Percentiles rank a stretch among this genome's conserved stretches.
Conservation (phyloP, 1,140 invertebrate species). For the Sitophilus oryzae region DNA sequence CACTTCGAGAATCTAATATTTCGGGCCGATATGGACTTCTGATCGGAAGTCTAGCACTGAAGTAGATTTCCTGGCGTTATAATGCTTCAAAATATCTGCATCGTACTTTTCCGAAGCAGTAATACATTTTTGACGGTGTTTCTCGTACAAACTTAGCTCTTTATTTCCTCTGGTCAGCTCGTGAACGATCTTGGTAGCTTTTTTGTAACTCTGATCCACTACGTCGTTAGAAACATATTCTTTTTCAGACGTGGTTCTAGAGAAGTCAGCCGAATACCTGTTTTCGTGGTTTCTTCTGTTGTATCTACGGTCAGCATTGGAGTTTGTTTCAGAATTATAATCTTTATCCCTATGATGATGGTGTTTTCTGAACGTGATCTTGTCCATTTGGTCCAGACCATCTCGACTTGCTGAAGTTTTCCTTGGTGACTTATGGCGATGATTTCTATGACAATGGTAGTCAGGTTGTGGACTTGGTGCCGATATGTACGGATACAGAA, state of each 20-base stretch:
- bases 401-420: slow-evolving; percentile 44
- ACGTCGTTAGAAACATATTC: slow-evolving; percentile 26
- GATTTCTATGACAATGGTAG: slow-evolving; percentile 39
- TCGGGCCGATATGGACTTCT: slow-evolving; percentile 39
- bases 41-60: slow-evolving; percentile 42
- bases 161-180: slow-evolving; percentile 39
- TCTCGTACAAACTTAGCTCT: slow-evolving; percentile 37
- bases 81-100: slow-evolving; percentile 39
- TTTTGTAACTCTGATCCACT: slow-evolving; percentile 42
- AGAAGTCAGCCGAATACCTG: slow-evolving; percentile 25
- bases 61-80: slow-evolving; percentile 41
- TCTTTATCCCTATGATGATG: slow-evolving; percentile 42
- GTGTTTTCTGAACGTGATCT: slow-evolving; percentile 38
- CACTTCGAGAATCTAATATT: slow-evolving; percentile 36
- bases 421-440: slow-evolving; percentile 32
- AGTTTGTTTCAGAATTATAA: slow-evolving; percentile 53
- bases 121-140: slow-evolving; percentile 40
- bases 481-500: slow-evolving; percentile 48
- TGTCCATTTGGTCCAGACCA: slow-evolving; percentile 40
- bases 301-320: slow-evolving; percentile 40
- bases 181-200: slow-evolving; percentile 42
- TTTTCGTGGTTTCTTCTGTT: slow-evolving; percentile 30
- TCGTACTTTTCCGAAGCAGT: slow-evolving; percentile 42
- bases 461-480: slow-evolving; percentile 36
- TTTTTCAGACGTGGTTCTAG: slow-evolving; percentile 30